A percentile compares a stretch with the other conserved stretches of the same genome.
Evolutionary conservation across 30 jellyfish, hydroid and myxozoan species (phyloP).

Genomic region (Aurelia aurita complex sp. Pacific): DNA sequence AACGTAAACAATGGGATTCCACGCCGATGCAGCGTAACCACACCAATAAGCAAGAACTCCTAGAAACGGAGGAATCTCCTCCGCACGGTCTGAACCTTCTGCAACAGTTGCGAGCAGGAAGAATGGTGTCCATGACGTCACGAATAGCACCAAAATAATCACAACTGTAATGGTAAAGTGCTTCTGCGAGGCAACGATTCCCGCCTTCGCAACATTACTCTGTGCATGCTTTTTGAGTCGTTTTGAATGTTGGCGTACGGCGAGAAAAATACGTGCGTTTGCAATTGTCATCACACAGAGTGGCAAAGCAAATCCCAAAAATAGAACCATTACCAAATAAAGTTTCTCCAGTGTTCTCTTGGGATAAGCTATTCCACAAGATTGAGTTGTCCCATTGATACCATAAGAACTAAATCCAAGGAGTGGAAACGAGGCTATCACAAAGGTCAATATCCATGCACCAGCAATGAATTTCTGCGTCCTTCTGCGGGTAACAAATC

Average conservation of each 20-base stretch:
- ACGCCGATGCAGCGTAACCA: slow-evolving; percentile 65
- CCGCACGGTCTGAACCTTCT: slow-evolving; percentile 5
- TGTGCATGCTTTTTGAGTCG: slow-evolving; percentile 33
- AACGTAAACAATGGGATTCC: slow-evolving; percentile 64
- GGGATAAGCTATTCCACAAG: slow-evolving; percentile 78
- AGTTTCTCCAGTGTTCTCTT: slow-evolving; percentile 34
- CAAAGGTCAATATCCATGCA: slow-evolving; percentile 43
- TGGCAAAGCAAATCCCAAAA: slow-evolving; percentile 51
- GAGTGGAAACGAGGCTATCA: slow-evolving; percentile 39
- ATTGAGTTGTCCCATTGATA: slow-evolving; percentile 37
- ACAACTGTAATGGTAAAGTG: slow-evolving; percentile 40
- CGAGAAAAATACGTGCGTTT: slow-evolving; percentile 36
- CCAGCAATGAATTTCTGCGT: slow-evolving; percentile 16
- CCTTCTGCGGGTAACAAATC: slow-evolving; percentile 41
- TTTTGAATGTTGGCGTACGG: slow-evolving; percentile 37
- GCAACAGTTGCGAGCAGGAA: slow-evolving; percentile 37
- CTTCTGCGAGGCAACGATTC: slow-evolving; percentile 46
- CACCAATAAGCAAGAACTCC: slow-evolving; percentile 78
- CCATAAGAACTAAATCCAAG: slow-evolving; percentile 67
- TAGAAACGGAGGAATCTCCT: slow-evolving; percentile 50
- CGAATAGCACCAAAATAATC: slow-evolving; percentile 34
- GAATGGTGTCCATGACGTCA: slow-evolving; percentile 75
- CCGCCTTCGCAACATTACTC: slow-evolving; percentile 24
- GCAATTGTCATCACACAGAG: slow-evolving; percentile 46
- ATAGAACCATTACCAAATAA: not conserved